Conservation (phyloP, 2,888 invertebrate species). For the Yponomeuta sedellus region DNA sequence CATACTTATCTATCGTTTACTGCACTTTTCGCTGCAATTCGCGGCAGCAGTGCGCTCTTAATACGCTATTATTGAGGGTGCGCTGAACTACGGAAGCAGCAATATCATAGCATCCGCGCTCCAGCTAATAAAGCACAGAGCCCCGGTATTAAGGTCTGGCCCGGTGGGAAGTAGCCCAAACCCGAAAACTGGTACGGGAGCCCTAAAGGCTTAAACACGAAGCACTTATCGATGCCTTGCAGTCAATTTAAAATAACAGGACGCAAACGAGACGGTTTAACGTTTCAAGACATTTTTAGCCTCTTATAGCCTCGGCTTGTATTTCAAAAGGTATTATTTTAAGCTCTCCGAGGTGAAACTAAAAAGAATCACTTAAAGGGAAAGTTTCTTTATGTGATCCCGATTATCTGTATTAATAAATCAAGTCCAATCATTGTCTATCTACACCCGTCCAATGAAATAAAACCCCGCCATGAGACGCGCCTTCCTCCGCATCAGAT, state of each 20-base stretch:
- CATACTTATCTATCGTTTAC: conserved; percentile 22
- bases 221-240: conserved; percentile 4
- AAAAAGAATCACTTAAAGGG: neutral
- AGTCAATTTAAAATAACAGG: neutral
- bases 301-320: neutral
- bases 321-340: conserved; percentile 4
- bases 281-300: neutral
- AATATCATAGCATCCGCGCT: conserved; percentile 55
- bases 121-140: conserved; percentile 14
- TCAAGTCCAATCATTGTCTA: conserved; percentile 52
- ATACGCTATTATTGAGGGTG: conserved; percentile 28
- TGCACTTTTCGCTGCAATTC: conserved; percentile 48
- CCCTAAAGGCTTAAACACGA: conserved; percentile 7
- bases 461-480: conserved; percentile 39
- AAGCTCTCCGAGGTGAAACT: neutral
- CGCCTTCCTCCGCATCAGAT: conserved; percentile 3
- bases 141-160: neutral
- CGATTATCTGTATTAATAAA: conserved; percentile 44
- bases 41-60: conserved; percentile 44
- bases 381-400: neutral
- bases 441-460: conserved; percentile 49
- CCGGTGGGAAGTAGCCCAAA: neutral
- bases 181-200: neutral
- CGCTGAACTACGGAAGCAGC: conserved; percentile 38
- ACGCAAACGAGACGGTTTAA: conserved; percentile 7